Evolutionary conservation across 1,140 invertebrate genomes (phyloP).

Genomic region (Neoseiulus cucumeris): DNA sequence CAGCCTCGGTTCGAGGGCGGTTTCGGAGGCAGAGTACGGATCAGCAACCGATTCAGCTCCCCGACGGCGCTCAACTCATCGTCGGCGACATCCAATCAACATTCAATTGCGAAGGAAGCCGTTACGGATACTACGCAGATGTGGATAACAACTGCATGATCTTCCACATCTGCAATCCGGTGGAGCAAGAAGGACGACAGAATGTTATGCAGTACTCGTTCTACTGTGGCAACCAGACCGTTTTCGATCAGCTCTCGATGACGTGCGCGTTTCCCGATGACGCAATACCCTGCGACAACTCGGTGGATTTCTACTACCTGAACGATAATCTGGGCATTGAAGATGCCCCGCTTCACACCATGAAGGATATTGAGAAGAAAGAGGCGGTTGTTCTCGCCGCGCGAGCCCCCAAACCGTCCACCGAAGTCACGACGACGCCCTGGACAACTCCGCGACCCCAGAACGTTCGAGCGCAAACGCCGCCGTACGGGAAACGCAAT

Average conservation of each 20-base stretch:
- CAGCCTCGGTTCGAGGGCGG: too few species aligned
- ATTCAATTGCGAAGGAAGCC: slow-evolving; percentile 23
- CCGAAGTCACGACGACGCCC: too few species aligned
- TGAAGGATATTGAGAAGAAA: background rate
- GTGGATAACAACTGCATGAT: slow-evolving; percentile 27
- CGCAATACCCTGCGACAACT: slow-evolving; percentile 19
- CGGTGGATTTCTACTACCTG: background rate
- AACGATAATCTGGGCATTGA: slow-evolving; percentile 6
- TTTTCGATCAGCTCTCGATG: slow-evolving; percentile 25
- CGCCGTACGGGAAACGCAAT: too few species aligned
- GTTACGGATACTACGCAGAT: slow-evolving; percentile 28
- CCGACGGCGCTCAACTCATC: slow-evolving; percentile 2
- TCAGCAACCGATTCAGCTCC: background rate
- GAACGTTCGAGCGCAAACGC: too few species aligned
- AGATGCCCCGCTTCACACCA: background rate
- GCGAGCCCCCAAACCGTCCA: background rate
- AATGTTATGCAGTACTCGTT: slow-evolving; percentile 20
- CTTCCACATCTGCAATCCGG: slow-evolving; percentile 27
- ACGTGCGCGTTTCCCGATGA: slow-evolving; percentile 21
- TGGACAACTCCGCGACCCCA: too few species aligned
- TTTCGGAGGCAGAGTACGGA: too few species aligned
- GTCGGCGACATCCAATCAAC: slow-evolving; percentile 18
- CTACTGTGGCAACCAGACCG: slow-evolving; percentile 25
- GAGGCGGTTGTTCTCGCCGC: background rate
- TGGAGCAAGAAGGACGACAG: background rate